Evolutionary conservation across 2,113 vertebrate genomes (phyloP), one percentile per base, ranked within the genome.

Genomic region (Phodopus roborovskii): DNA sequence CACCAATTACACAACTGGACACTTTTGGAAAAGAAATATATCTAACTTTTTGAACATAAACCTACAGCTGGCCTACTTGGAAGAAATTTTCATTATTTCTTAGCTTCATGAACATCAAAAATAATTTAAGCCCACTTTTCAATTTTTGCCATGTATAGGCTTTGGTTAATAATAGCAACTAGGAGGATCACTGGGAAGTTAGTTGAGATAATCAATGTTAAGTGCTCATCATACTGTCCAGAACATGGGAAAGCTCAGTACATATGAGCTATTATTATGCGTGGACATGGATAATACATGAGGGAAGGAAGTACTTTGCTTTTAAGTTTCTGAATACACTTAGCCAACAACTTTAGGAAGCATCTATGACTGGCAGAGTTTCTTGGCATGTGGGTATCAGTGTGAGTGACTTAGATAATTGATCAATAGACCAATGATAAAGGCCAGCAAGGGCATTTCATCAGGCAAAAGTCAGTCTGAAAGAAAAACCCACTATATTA

Each of bases 251-350:
- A 64, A 70, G 33, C 86, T 92, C 73, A 50, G 71, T 42, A 91
- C 94, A 93, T 70, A 70, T 70, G 48, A 95, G 60, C 78, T 74
- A 93, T 89, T 85, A 91, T 88, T 95, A 96, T 64, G 85, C 4
- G 1, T 0, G 50, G 53, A 91, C 42, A 94, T 79, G 92, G 96
- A 94, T 95, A 94, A 97, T 87, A 84, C 45, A 96, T 78, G 78
- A 97, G 68, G 50, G 70, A 75, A 83, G 89, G 94, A 39, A 92
- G 33, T 53, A 94, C 71, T 91, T 94, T 88, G 87, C 89, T 93
- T 92, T 96, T 95, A 96, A 66, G 77, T 89, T 73, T 94, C 89
- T 93, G 62, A 91, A 79, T 87, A 79, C 92, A 93, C 70, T 79
- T 64, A 92, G 92, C 56, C 58, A 70, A 48, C 60, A 94, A 96